phyloP scores from a whole-genome alignment of 2,113 vertebrate genomes.

The Antennarius striatus region DNA sequence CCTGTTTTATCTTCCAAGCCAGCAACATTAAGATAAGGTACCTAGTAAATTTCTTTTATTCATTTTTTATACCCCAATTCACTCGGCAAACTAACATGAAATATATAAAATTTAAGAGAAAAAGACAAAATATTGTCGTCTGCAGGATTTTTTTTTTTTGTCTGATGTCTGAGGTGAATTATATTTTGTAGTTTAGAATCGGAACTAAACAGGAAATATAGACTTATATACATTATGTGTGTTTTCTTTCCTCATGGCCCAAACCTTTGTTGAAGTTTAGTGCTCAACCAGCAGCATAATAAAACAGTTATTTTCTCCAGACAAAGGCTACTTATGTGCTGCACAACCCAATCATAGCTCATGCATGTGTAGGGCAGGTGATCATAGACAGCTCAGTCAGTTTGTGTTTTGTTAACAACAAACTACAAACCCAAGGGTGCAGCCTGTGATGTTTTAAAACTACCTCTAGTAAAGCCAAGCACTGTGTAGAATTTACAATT shows the following conservation, averaged over 20 bases:
- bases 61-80: slow-evolving; percentile 6
- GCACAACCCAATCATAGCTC: neutral
- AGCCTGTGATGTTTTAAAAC: slow-evolving; percentile 6
- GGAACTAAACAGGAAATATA: neutral
- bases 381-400: slow-evolving; percentile 19
- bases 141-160: neutral
- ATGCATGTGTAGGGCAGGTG: neutral
- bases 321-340: neutral
- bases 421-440: slow-evolving; percentile 19
- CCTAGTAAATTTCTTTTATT: slow-evolving; percentile 4
- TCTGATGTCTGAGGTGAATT: slow-evolving; percentile 15
- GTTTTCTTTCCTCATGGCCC: neutral
- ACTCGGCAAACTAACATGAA: slow-evolving; percentile 9
- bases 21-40: slow-evolving; percentile 29
- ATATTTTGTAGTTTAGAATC: slow-evolving; percentile 3
- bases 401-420: slow-evolving; percentile 25
- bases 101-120: neutral
- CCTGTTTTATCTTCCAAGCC: slow-evolving; percentile 18
- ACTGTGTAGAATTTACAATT: slow-evolving; percentile 9
- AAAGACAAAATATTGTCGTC: neutral
- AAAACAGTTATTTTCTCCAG: neutral
- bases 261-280: neutral
- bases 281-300: neutral
- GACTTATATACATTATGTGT: neutral
- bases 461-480: slow-evolving; percentile 2